Evolutionary conservation across 2,888 invertebrate species (phyloP), one percentile per base, ranked within the genome.

Genomic region (Hypselothyrea guttata): DNA sequence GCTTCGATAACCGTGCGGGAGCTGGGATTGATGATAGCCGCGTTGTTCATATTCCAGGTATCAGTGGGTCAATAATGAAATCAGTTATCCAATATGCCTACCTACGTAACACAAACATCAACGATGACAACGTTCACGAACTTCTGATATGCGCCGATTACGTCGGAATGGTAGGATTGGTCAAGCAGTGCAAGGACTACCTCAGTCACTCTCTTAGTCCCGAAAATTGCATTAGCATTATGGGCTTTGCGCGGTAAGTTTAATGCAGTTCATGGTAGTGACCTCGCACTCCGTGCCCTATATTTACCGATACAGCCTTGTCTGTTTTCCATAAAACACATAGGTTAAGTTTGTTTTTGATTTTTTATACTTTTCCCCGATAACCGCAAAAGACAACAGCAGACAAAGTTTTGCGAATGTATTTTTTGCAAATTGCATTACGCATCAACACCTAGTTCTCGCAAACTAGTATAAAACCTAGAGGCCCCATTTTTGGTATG

Each of bases 141-240:
- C 91, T 98, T 9, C 91, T 97, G 34, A 93, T 95, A 76, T 94
- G 95, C 0, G 96, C 97, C 2, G 97, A 98, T 91, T 97, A 97
- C 88, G 93, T 98, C 51, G 94, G 95, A 78, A 94, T 97, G 71
- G 91, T 95, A 40, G 96, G 96, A 0, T 93, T 97, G 38, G 91
- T 96, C 46, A 93, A 95, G 69, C 92, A 94, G 13, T 97, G 97
- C 89, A 95, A 95, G 84, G 93, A 95, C 41, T 96, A 93, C 85
- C 91, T 98, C 11, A 91, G 92, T 51, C 90, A 90, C 35, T 93
- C 93, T 55, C 90, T 98, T 13, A 93, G 91, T 11, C 93, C 95
- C 0, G 93, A 93, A 73, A 97, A 97, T 88, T 96, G 96, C 87
- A 93, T 97, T 62, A 95, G 95, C 18, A 94, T 97, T 42, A 93